phyloP scores from a whole-genome alignment of 2,888 invertebrate species.

The Xestia sexstrigata region DNA sequence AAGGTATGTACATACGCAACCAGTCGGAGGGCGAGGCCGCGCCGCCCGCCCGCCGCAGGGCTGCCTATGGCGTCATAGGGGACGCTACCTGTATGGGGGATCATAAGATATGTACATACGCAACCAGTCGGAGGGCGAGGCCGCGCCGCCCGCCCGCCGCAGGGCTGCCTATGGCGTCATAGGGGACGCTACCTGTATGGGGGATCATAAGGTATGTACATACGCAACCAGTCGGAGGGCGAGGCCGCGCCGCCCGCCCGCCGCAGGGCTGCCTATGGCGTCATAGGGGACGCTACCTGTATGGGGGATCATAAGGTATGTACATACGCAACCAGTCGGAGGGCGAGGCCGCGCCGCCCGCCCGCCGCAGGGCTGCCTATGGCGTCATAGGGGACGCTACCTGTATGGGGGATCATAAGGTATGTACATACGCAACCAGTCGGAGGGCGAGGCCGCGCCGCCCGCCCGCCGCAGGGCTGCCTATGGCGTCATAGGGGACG shows the following conservation, averaged over 20 bases:
- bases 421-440: conserved; percentile 87
- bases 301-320: conserved; percentile 99
- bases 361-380: conserved; percentile 91
- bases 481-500: conserved; percentile 96
- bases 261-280: conserved; percentile 92
- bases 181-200: conserved; percentile 97
- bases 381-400: conserved; percentile 95
- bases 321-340: conserved; percentile 85
- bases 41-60: conserved; percentile 80
- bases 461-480: conserved; percentile 87
- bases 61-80: conserved; percentile 96
- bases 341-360: conserved; percentile 80
- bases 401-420: conserved; percentile 99
- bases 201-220: conserved; percentile 97
- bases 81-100: conserved; percentile 98
- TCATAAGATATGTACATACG: conserved; percentile 94
- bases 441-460: conserved; percentile 83
- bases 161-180: conserved; percentile 95
- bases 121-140: conserved; percentile 88
- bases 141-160: conserved; percentile 77
- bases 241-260: conserved; percentile 79
- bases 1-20: conserved; percentile 93
- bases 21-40: conserved; percentile 87
- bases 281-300: conserved; percentile 96
- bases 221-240: conserved; percentile 88